A percentile compares a stretch with the other conserved stretches of the same genome.
Conservation (phyloP, 1,140 invertebrate genomes). For the Gonioctena quinquepunctata region DNA sequence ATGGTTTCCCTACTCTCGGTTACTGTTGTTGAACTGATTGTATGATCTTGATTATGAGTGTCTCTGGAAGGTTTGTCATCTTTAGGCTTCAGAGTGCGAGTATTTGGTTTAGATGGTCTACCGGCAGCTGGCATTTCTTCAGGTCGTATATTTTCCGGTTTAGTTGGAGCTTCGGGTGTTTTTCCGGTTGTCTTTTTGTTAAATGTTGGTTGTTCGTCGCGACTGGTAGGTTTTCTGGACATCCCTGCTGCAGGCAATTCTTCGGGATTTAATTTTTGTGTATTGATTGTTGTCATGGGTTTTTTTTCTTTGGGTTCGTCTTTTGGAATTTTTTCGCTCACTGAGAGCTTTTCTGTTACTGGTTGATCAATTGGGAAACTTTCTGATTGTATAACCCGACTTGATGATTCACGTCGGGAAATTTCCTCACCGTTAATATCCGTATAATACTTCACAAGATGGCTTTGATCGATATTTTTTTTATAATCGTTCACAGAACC, state of each 20-base stretch:
- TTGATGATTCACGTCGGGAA: not conserved
- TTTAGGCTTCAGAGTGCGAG: not conserved
- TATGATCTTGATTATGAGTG: not conserved
- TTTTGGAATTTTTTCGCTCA: not conserved
- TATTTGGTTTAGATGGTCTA: not conserved
- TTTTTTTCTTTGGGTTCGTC: not conserved
- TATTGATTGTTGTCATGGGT: not conserved
- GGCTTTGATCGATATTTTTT: not conserved
- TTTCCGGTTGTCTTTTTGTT: not conserved
- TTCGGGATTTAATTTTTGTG: not conserved
- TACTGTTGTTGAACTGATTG: not conserved
- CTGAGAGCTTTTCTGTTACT: not conserved
- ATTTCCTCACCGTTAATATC: not conserved
- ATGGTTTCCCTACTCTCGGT: not conserved
- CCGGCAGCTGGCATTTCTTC: constrained; percentile 13
- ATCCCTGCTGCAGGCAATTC: not conserved
- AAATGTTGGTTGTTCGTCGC: not conserved
- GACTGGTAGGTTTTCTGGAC: not conserved
- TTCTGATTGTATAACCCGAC: not conserved
- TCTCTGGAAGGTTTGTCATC: not conserved
- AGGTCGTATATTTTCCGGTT: not conserved
- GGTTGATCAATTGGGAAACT: not conserved
- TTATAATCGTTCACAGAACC: not conserved
- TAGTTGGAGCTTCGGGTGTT: not conserved
- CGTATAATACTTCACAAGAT: not conserved